Evolutionary conservation across 2,113 vertebrate genomes (phyloP).

Genomic region (Chloroceryle aenea): DNA sequence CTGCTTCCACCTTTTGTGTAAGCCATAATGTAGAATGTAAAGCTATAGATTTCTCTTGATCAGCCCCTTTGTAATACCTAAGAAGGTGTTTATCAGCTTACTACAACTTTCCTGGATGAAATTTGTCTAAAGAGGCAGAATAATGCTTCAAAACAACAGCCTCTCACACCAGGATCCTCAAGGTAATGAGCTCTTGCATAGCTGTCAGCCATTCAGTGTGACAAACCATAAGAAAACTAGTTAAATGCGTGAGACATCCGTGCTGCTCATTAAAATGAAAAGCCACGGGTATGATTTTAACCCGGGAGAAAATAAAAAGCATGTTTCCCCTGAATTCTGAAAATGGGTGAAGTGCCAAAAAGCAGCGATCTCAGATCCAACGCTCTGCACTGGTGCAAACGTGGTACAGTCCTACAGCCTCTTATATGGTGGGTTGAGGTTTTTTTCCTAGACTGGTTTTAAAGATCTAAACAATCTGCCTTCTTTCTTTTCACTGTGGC

Average conservation of each 20-base stretch:
- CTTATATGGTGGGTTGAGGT: neutral
- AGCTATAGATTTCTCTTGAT: neutral
- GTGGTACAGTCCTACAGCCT: neutral
- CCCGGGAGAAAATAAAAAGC: neutral
- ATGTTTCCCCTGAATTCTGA: neutral
- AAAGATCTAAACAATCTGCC: neutral
- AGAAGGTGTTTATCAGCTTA: conserved; percentile 37
- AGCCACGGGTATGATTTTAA: neutral
- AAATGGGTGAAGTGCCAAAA: neutral
- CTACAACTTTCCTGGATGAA: conserved; percentile 32
- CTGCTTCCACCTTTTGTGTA: conserved; percentile 59
- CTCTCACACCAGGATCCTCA: neutral
- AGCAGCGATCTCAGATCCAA: neutral
- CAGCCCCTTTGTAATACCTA: neutral
- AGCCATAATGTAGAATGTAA: neutral
- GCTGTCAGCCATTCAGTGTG: neutral
- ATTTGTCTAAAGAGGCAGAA: neutral
- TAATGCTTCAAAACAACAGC: neutral
- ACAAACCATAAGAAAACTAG: neutral
- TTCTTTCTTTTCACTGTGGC: neutral
- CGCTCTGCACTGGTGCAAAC: neutral
- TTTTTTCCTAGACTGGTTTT: neutral
- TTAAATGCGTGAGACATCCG: neutral
- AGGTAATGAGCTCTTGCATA: neutral
- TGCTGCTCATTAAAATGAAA: neutral